These are phyloP conservation scores for Folsomia candida DNA, from an alignment of 2,888 invertebrate genomes.

Conservation along the genomic window DNA sequence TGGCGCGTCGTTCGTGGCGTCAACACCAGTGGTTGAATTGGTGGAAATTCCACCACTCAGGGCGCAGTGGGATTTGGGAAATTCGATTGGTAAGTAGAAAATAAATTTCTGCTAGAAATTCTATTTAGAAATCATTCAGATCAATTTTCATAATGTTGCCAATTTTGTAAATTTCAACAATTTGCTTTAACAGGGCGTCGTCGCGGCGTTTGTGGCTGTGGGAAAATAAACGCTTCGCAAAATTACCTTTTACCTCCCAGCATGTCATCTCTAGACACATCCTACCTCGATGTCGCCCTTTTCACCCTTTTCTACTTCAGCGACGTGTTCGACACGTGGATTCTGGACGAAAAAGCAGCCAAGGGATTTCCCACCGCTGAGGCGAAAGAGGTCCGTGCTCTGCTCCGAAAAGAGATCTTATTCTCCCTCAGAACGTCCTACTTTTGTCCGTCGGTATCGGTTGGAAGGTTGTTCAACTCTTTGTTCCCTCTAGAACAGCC, in stretches of 20 bases:
- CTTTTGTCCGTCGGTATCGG: constrained; percentile 26
- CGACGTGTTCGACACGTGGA: constrained; percentile 29
- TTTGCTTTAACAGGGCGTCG: constrained; percentile 22
- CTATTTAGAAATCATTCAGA: background rate
- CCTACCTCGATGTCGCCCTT: constrained; percentile 26
- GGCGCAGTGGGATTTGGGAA: constrained; percentile 24
- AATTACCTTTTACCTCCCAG: too few relatives aligned
- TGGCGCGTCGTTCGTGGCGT: background rate
- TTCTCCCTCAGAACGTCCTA: constrained; percentile 34
- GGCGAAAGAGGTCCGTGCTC: background rate
- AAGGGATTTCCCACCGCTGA: constrained; percentile 1
- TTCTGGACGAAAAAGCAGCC: background rate
- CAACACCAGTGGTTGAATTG: background rate
- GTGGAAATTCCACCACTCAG: constrained; percentile 2
- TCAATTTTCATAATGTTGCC: too few relatives aligned
- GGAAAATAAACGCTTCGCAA: background rate
- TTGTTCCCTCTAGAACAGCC: background rate
- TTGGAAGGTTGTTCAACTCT: background rate
- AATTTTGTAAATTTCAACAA: too few relatives aligned
- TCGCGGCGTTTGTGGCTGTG: constrained; percentile 28
- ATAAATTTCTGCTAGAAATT: background rate
- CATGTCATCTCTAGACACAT: too few relatives aligned
- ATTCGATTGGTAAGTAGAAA: constrained; percentile 29
- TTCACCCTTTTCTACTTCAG: constrained; percentile 37
- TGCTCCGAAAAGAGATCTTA: constrained; percentile 32